These are phyloP conservation scores for Lasiurus borealis DNA, from an alignment of 2,113 vertebrate genomes.

Conservation along the genomic window DNA sequence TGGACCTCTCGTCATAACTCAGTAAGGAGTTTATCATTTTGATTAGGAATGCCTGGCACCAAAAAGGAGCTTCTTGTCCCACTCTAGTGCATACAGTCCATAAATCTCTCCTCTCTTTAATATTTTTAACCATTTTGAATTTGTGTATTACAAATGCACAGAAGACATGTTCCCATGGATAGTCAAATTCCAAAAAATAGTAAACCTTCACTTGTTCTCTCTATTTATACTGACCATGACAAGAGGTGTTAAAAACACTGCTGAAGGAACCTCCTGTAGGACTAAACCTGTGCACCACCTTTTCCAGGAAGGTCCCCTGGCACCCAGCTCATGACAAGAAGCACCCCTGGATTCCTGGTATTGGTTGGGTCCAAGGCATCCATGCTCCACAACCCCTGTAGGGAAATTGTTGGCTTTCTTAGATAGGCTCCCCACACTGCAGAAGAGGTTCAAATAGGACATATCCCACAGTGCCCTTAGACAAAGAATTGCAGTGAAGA, in stretches of 20 bases:
- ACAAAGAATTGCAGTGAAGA: not conserved
- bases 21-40: not conserved
- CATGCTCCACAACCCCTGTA: not conserved
- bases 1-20: not conserved
- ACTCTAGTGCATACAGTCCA: not conserved
- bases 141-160: not conserved
- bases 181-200: not conserved
- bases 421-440: not conserved
- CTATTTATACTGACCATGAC: not conserved
- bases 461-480: not conserved
- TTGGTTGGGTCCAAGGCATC: accelerated
- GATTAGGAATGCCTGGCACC: not conserved
- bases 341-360: not conserved
- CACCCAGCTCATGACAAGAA: not conserved
- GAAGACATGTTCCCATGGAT: not conserved
- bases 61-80: not conserved
- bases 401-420: accelerated
- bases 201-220: not conserved
- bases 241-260: not conserved
- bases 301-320: not conserved
- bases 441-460: not conserved
- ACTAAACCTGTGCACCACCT: not conserved
- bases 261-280: not conserved
- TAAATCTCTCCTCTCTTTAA: not conserved
- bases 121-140: not conserved